Evolutionary conservation across 37 sponge, comb jelly and placozoan genomes (phyloP).

Genomic region (Chondrilla cf. caribensis): DNA sequence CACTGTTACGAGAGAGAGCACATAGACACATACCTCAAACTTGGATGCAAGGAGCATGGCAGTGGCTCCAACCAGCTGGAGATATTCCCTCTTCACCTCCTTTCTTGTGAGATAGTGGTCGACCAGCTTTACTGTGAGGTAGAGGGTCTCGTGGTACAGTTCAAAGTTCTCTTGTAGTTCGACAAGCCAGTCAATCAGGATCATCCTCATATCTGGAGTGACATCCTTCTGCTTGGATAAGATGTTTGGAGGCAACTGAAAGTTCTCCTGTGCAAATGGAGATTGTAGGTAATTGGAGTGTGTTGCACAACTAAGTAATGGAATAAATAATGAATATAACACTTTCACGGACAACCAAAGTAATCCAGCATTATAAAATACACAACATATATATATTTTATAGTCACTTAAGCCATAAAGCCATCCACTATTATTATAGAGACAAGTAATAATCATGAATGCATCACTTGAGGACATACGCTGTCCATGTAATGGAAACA

Average conservation of each 20-base stretch:
- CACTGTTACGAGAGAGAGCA: background rate
- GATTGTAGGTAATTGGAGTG: too few species aligned
- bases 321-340: too few species aligned
- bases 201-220: conserved; percentile 72
- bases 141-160: conserved; percentile 97
- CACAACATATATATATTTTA: too few species aligned
- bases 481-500: too few species aligned
- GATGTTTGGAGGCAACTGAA: conserved; percentile 58
- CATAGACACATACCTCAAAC: conserved; percentile 77
- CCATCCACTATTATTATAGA: too few species aligned
- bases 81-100: conserved; percentile 72
- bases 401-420: too few species aligned
- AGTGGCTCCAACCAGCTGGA: conserved; percentile 96
- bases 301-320: too few species aligned
- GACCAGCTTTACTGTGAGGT: conserved; percentile 87
- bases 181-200: conserved; percentile 98
- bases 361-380: too few species aligned
- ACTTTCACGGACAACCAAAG: too few species aligned
- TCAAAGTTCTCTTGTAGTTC: conserved; percentile 99
- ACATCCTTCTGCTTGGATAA: conserved; percentile 58
- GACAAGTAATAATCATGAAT: too few species aligned
- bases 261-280: conserved; percentile 29
- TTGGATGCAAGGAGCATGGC: conserved; percentile 94
- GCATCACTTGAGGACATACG: too few species aligned
- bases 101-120: conserved; percentile 71